Base-by-base conservation (phyloP, 2,888 invertebrate genomes). In the Fragum fragum region DNA sequence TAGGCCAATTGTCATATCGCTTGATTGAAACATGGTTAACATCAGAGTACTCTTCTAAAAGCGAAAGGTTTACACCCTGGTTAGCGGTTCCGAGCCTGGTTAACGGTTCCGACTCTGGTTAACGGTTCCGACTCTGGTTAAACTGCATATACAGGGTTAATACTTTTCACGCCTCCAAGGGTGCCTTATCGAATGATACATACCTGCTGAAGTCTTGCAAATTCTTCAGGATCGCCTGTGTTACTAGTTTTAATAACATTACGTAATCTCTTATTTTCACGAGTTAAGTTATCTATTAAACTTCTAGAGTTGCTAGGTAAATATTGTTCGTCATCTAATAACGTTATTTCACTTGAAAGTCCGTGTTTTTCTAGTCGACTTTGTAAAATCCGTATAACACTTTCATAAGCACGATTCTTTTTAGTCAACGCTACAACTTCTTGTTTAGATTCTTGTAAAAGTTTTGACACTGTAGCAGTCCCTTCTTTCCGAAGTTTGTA, bases 271-370 rank as follows among this genome's bases (percentile, higher is more conserved):
- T 90, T 84, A 73, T 92, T 92, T 84, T 92, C 92, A 63, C 90
- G 78, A 0, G 90, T 88, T 39, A 92, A 75, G 79, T 91, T 91
- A 71, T 91, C 91, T 26, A 92, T 73, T 16, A 90, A 81, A 59
- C 89, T 88, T 77, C 90, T 91, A 53, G 91, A 91, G 18, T 89
- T 87, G 14, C 90, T 89, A 0, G 91, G 91, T 21, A 92, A 81
- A 85, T 90, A 91, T 18, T 88, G 74, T 68, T 92, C 92, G n/a
- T 86, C 88, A 59, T 91, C 92, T 23, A 89, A 89, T 28, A 88
- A 70, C 1, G 77, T 85, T 5, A 91, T 82, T 70, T 85, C 86
- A 42, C 80, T 86, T 0, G 90, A 89, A 7, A 91, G 61, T 6
- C 90, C 88, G 71, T 90, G 85, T 18, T 84, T 79, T 57, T 86